Conservation (phyloP, 2,113 vertebrate species). For the Paradisaea rubra region DNA sequence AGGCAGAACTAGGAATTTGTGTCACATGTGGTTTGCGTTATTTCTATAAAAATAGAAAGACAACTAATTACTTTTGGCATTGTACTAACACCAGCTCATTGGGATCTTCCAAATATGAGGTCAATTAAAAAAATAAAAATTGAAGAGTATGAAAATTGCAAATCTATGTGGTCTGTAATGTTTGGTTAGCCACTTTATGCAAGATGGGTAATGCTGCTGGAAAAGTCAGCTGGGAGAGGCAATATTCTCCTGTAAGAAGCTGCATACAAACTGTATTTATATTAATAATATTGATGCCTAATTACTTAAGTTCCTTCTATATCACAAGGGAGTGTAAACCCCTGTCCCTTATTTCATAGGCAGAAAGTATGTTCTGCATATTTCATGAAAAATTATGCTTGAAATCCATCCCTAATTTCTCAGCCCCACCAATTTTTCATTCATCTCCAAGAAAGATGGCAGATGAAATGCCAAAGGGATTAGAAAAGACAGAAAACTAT, state of each 20-base stretch:
- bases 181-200: background rate
- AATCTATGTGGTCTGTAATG: background rate
- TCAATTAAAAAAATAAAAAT: background rate
- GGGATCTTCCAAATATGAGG: background rate
- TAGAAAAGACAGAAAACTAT: background rate
- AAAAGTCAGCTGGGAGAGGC: background rate
- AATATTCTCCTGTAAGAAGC: background rate
- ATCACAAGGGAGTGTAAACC: background rate
- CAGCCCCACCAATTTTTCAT: background rate
- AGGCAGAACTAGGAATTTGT: background rate
- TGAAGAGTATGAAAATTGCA: background rate
- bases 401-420: background rate
- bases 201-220: background rate
- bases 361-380: background rate
- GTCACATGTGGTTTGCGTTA: background rate
- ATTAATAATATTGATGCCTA: background rate
- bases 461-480: background rate
- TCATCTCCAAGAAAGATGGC: background rate
- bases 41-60: slow-evolving; percentile 1
- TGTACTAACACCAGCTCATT: background rate
- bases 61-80: background rate
- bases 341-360: background rate
- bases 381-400: background rate
- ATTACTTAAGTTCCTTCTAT: background rate
- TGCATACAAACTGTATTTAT: background rate